These are phyloP conservation scores for Nymphalis urticae DNA, from an alignment of 2,888 invertebrate species.

Conservation along the genomic window DNA sequence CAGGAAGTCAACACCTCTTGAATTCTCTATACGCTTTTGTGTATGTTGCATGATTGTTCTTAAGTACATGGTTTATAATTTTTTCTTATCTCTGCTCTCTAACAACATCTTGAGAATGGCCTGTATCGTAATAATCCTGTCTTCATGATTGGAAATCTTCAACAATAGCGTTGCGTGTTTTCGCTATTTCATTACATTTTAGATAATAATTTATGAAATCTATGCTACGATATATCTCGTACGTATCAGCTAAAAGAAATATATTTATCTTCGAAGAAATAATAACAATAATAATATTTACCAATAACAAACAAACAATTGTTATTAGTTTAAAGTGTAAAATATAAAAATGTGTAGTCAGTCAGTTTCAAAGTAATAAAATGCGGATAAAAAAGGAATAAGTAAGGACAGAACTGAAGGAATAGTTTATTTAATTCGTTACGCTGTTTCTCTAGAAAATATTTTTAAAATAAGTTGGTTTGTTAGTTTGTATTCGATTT, in stretches of 20 bases:
- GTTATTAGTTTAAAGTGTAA: no score
- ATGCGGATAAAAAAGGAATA: background rate
- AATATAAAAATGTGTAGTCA: no score
- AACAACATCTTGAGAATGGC: constrained; percentile 27
- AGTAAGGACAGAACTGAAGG: background rate
- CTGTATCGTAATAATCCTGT: constrained; percentile 23
- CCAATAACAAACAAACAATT: no score
- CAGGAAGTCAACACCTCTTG: constrained; percentile 12
- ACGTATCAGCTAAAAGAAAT: background rate
- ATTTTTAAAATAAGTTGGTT: constrained; percentile 40
- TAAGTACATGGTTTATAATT: constrained; percentile 17
- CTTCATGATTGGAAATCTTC: constrained; percentile 22
- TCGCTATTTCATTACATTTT: constrained; percentile 12
- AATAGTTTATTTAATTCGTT: constrained; percentile 20
- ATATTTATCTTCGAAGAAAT: background rate
- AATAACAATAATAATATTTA: background rate
- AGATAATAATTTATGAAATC: constrained; percentile 10
- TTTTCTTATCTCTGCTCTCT: constrained; percentile 23
- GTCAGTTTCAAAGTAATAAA: background rate
- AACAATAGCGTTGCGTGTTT: constrained; percentile 32
- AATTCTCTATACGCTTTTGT: constrained; percentile 16
- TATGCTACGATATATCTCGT: background rate
- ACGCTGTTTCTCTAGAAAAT: constrained; percentile 32
- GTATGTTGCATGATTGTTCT: constrained; percentile 20
- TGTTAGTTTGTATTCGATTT: constrained; percentile 28